Conservation (phyloP, 2,797 vertebrate species). For the Enteromius viviparus region DNA sequence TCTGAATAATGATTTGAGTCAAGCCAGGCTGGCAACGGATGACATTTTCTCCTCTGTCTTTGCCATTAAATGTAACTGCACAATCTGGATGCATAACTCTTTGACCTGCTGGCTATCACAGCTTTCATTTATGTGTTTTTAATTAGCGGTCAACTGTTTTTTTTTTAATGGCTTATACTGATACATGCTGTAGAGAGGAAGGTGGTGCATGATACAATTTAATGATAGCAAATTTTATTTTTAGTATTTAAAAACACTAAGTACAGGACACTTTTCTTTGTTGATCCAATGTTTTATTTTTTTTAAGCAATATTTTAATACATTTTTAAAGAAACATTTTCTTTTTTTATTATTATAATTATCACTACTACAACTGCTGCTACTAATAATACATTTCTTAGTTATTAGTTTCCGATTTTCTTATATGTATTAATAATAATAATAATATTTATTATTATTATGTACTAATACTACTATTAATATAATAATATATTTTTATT, state of each 20-base stretch:
- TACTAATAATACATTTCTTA: background rate
- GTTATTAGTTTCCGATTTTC: background rate
- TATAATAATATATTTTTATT: background rate
- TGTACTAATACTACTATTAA: background rate
- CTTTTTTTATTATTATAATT: background rate
- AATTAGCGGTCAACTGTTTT: slow-evolving; percentile 4
- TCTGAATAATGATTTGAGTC: slow-evolving; percentile 75
- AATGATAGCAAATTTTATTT: background rate
- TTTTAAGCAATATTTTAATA: background rate
- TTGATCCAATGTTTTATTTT: background rate
- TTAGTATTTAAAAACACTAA: background rate
- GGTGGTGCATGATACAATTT: background rate
- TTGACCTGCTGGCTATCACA: slow-evolving; percentile 34
- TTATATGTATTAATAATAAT: background rate
- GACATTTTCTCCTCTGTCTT: slow-evolving; percentile 70
- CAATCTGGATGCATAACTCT: slow-evolving; percentile 5
- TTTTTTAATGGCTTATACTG: slow-evolving; percentile 5
- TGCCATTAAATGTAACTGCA: slow-evolving; percentile 57
- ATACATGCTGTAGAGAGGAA: background rate
- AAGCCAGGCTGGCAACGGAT: slow-evolving; percentile 72
- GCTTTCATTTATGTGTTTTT: slow-evolving; percentile 43
- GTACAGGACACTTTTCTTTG: background rate
- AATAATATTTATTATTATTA: background rate
- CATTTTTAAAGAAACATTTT: background rate
- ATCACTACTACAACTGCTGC: background rate